A percentile compares a stretch with the other conserved stretches of the same genome.
Evolutionary conservation across 2,797 vertebrate species (phyloP).

Genomic region (Gymnopithys bicolor): DNA sequence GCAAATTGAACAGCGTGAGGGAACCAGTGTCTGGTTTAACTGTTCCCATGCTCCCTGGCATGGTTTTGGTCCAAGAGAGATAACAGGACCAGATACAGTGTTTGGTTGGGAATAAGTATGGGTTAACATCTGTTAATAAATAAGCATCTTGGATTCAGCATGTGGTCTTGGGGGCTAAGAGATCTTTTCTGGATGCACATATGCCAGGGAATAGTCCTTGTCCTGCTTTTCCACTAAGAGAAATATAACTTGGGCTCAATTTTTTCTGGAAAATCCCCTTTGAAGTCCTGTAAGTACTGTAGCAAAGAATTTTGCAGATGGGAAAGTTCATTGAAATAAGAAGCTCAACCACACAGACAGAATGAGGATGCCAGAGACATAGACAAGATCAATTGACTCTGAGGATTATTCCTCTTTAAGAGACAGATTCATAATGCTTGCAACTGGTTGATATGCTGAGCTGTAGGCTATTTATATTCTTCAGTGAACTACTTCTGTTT

Average conservation of each 20-base stretch:
- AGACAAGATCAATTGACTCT: not conserved
- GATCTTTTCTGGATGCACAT: not conserved
- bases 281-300: not conserved
- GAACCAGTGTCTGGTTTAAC: not conserved
- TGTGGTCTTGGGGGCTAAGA: accelerated
- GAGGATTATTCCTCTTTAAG: not conserved
- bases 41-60: not conserved
- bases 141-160: not conserved
- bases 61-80: not conserved
- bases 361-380: not conserved
- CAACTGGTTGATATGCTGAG: not conserved
- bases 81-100: not conserved
- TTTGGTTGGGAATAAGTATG: not conserved
- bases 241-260: not conserved
- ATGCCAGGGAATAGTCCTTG: not conserved
- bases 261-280: not conserved
- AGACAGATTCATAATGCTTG: not conserved
- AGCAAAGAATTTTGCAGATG: not conserved
- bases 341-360: not conserved
- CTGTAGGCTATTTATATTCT: not conserved
- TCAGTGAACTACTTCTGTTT: not conserved
- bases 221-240: not conserved
- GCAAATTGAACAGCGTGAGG: not conserved
- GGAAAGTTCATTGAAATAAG: not conserved
- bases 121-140: not conserved